Evolutionary conservation across 1,140 invertebrate genomes (phyloP), one percentile per base, ranked within the genome.

Genomic region (Steinernema khuongi): DNA sequence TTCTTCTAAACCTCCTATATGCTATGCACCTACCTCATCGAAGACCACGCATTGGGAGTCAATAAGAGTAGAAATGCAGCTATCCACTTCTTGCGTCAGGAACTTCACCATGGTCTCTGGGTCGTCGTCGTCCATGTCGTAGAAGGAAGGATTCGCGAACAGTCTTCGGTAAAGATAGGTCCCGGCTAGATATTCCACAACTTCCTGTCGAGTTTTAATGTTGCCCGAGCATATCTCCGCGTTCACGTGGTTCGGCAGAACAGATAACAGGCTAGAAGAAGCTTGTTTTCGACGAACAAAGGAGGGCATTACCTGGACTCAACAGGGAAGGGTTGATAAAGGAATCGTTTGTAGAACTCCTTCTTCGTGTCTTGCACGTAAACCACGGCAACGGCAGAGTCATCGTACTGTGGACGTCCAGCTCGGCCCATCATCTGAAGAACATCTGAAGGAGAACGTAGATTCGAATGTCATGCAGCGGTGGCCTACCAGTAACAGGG

Each of bases 401-500:
- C 91, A 86, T 99, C 97, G 85, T 92, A 99, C 88, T 96, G 91
- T 1, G 96, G 97, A 74, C 97, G 88, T 2, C 96, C 96, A 74
- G 96, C 96, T 75, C 96, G 88, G 1, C 96, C 96, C 91, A 98
- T 97, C 97, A 99, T 99, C 88, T 99, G 96, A 29, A 99, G 88
- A 0, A 99, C 89, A 85, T 89, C 89, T 88, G 74, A 19, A 83
- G 78, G 31, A 71, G 18, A 1, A 36, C 17, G 11, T 1, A 1
- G 11, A n/a, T 17, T 22, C 72, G 69, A 72, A 19, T 4, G 11
- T 4, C 19, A 4, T 17, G 18, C 68, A 11, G 22, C 50, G 14
- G 26, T 68, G 73, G 69, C 74, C 75, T 91, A 89, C 96, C 95
- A 0, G 96, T 99, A 67, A 99, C 97, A 0, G 97, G 97, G 91